Conservation (phyloP, 2,888 invertebrate species). For the Cremastinae sp. region DNA sequence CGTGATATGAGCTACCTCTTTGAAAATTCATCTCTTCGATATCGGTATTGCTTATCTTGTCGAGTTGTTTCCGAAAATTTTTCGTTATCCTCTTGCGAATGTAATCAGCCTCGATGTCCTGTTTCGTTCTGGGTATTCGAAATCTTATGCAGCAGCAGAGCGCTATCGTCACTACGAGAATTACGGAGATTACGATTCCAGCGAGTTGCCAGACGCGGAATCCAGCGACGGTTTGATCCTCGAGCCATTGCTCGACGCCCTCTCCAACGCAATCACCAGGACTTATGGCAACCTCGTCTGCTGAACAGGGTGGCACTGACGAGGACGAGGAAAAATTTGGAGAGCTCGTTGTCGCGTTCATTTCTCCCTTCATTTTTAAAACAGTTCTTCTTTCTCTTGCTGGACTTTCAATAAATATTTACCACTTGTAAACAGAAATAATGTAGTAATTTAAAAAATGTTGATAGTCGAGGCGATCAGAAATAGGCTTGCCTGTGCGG, state of each 20-base stretch:
- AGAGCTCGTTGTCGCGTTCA: constrained; percentile 34
- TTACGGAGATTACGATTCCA: constrained; percentile 73
- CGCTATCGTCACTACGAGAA: constrained; percentile 82
- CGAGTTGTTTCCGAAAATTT: constrained; percentile 90
- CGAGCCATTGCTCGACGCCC: constrained; percentile 85
- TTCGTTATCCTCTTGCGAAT: constrained; percentile 90
- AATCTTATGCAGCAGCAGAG: constrained; percentile 95
- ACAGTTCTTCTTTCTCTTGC: constrained; percentile 21
- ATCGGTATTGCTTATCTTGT: constrained; percentile 90
- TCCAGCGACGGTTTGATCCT: constrained; percentile 85
- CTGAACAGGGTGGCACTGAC: constrained; percentile 67
- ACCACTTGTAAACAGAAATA: background rate
- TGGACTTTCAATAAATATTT: background rate
- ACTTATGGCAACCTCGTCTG: constrained; percentile 66
- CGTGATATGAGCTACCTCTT: constrained; percentile 83
- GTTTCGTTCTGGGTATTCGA: constrained; percentile 95
- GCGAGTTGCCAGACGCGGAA: constrained; percentile 89
- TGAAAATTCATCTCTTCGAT: constrained; percentile 91
- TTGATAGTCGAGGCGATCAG: background rate
- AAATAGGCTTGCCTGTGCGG: background rate
- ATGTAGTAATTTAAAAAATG: no score
- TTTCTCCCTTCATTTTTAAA: constrained; percentile 8
- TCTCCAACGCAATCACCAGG: constrained; percentile 71
- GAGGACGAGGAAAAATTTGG: constrained; percentile 44
- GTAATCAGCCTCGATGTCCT: constrained; percentile 96